These are phyloP conservation scores for Lindbergichthys nudifrons DNA, from an alignment of 2,797 vertebrate genomes.

Conservation along the genomic window DNA sequence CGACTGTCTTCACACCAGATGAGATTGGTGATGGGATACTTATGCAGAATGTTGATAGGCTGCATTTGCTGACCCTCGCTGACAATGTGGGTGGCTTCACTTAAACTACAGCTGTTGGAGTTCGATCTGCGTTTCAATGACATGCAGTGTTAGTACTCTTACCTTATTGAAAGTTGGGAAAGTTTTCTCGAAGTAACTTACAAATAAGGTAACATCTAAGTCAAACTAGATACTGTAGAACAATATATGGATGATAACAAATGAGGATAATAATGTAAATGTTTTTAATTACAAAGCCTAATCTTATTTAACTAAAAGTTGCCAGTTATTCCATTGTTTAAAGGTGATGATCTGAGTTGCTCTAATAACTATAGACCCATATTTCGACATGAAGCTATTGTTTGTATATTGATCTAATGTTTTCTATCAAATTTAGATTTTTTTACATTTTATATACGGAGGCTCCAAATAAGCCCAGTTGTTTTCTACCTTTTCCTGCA, in stretches of 20 bases:
- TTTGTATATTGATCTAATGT: too few relatives aligned
- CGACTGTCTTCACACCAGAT: neutral
- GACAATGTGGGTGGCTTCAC: constrained; percentile 6
- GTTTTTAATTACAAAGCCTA: constrained; percentile 3
- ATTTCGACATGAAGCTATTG: too few relatives aligned
- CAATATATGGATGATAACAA: neutral
- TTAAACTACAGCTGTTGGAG: neutral
- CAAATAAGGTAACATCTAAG: constrained; percentile 6
- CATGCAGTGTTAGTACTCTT: neutral
- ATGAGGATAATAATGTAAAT: neutral
- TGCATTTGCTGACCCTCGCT: constrained; percentile 16
- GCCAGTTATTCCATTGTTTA: too few relatives aligned
- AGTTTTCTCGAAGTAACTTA: neutral
- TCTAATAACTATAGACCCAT: too few relatives aligned
- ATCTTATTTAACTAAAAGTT: neutral
- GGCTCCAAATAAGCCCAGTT: too few relatives aligned
- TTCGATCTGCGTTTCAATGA: neutral
- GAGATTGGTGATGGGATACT: neutral
- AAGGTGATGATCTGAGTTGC: too few relatives aligned
- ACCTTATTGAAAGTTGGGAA: neutral
- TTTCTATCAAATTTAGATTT: too few relatives aligned
- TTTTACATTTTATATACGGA: too few relatives aligned
- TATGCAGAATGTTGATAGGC: neutral
- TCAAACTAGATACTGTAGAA: neutral
- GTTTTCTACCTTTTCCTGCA: too few relatives aligned